Conservation (phyloP, 2,113 vertebrate genomes). For the Piaya cayana region DNA sequence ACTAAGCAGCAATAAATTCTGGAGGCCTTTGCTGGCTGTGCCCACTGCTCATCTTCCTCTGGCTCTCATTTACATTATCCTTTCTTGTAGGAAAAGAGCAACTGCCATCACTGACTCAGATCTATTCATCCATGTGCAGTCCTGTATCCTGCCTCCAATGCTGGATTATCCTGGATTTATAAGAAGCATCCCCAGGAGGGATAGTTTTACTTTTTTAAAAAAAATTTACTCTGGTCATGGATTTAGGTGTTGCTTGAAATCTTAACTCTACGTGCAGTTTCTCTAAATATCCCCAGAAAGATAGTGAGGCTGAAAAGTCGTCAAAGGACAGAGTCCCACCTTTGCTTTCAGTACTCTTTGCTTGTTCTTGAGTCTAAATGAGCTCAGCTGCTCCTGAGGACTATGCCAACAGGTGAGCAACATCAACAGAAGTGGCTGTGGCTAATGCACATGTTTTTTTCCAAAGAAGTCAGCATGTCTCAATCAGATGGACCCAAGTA, state of each 20-base stretch:
- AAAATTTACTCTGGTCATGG: background rate
- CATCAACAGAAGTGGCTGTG: fast-evolving
- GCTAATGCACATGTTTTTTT: background rate
- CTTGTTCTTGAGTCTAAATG: background rate
- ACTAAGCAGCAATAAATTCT: background rate
- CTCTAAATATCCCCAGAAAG: background rate
- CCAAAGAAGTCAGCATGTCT: background rate
- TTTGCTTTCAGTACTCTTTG: background rate
- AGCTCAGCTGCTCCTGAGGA: background rate
- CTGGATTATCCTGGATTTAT: background rate
- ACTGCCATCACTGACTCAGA: background rate
- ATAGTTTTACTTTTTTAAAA: background rate
- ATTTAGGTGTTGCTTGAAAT: background rate
- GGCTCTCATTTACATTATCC: background rate
- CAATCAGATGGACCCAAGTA: fast-evolving
- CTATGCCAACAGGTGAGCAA: background rate
- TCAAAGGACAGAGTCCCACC: background rate
- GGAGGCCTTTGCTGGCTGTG: background rate
- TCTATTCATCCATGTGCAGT: background rate
- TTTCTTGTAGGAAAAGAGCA: background rate
- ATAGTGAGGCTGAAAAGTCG: background rate
- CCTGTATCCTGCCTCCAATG: background rate
- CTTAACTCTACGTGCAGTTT: background rate
- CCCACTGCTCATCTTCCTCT: background rate
- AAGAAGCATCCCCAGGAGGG: background rate